These are phyloP conservation scores for Holacanthella duospinosa DNA, from an alignment of 2,888 invertebrate genomes.

Conservation along the genomic window DNA sequence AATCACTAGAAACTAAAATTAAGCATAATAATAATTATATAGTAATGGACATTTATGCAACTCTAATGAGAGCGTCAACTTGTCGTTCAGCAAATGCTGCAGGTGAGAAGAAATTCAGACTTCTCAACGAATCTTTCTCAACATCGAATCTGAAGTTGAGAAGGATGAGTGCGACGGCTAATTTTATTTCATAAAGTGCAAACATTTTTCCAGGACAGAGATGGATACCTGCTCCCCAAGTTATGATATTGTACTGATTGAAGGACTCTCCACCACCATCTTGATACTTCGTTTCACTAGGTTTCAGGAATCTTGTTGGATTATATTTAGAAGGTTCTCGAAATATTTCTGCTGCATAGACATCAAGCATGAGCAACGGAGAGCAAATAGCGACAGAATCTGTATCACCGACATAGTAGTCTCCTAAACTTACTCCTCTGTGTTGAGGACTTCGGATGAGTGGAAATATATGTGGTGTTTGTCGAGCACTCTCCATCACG, in stretches of 20 bases:
- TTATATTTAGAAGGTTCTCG: conserved; percentile 5
- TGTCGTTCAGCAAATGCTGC: neutral
- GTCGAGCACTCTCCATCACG: neutral
- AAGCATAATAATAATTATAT: too few relatives aligned
- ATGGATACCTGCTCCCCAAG: conserved; percentile 7
- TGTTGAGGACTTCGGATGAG: neutral
- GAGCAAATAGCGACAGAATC: conserved; percentile 3
- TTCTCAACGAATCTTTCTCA: neutral
- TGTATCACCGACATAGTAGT: conserved; percentile 2
- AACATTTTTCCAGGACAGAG: conserved; percentile 10
- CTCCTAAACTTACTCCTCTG: neutral
- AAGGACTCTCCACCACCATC: neutral
- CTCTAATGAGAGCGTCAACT: neutral
- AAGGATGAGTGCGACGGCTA: neutral
- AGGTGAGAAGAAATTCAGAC: conserved; percentile 5
- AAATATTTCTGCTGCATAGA: conserved; percentile 1
- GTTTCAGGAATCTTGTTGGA: neutral
- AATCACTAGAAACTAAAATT: too few relatives aligned
- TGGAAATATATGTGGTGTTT: neutral
- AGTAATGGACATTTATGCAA: neutral
- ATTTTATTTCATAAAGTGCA: conserved; percentile 6
- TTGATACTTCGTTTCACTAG: neutral
- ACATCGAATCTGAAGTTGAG: neutral
- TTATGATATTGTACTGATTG: conserved; percentile 3
- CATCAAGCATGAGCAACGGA: conserved; percentile 1